A percentile compares a stretch with the other conserved stretches of the same genome.
Conservation (phyloP, 2,113 vertebrate genomes). For the Semicossyphus pulcher region DNA sequence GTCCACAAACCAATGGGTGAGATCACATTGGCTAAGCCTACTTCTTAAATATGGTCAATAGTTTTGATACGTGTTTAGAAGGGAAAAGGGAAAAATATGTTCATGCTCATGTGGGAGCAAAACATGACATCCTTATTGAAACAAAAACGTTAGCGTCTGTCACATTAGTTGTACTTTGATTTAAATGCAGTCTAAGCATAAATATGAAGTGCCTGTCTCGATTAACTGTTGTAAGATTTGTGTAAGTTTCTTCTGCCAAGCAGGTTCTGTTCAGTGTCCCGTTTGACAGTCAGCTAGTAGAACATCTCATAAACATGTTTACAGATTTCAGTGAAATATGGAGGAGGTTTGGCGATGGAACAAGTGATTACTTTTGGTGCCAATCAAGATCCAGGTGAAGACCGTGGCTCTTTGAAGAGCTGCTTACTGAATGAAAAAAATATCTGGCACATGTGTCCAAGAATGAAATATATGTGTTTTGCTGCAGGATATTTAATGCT, state of each 20-base stretch:
- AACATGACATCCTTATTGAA: too few relatives aligned
- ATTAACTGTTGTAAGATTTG: neutral
- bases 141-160: too few relatives aligned
- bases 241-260: slow-evolving; percentile 6
- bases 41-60: too few relatives aligned
- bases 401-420: neutral
- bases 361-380: neutral
- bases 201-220: too few relatives aligned
- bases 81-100: too few relatives aligned
- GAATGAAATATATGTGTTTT: slow-evolving; percentile 2
- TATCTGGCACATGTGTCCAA: neutral
- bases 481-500: neutral
- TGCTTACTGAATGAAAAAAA: slow-evolving; percentile 3
- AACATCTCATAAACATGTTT: neutral
- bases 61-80: too few relatives aligned
- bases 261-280: slow-evolving; percentile 8
- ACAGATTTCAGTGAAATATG: slow-evolving; percentile 13
- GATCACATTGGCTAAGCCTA: too few relatives aligned
- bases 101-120: too few relatives aligned
- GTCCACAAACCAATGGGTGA: too few relatives aligned
- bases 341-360: neutral
- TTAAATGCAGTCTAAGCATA: too few relatives aligned
- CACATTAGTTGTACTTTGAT: too few relatives aligned
- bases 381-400: slow-evolving; percentile 17
- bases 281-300: neutral